Conservation (phyloP, 1,140 invertebrate species). For the Nasonia vitripennis region DNA sequence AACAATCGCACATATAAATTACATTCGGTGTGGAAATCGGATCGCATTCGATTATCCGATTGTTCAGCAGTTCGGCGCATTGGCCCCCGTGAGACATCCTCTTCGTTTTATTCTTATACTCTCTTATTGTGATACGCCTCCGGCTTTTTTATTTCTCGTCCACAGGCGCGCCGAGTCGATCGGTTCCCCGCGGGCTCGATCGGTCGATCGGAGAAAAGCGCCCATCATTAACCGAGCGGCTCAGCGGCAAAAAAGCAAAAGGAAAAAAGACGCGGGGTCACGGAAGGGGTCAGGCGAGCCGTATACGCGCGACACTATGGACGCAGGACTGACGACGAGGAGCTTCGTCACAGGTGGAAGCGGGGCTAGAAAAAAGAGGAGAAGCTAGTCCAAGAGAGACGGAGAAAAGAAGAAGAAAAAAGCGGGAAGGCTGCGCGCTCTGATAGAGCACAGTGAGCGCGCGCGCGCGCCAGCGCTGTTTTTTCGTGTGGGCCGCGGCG, state of each 20-base stretch:
- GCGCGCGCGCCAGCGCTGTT: not conserved
- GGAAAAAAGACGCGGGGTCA: not conserved
- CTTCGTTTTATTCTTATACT: not conserved
- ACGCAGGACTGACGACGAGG: not conserved
- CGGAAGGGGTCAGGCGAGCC: too few relatives aligned
- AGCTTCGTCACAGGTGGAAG: not conserved
- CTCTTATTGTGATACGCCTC: not conserved
- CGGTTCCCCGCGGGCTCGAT: too few relatives aligned
- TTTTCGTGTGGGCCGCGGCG: conserved; percentile 9
- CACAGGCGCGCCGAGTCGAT: too few relatives aligned
- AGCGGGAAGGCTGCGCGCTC: not conserved
- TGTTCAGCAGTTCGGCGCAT: conserved; percentile 12
- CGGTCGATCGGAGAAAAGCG: too few relatives aligned
- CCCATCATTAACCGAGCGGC: too few relatives aligned
- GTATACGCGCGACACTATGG: not conserved
- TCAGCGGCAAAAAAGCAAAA: not conserved
- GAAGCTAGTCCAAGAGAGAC: not conserved
- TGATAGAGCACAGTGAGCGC: not conserved
- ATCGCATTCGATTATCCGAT: conserved; percentile 18
- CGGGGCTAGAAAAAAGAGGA: not conserved
- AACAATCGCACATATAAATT: too few relatives aligned
- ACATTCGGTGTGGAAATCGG: conserved; percentile 26
- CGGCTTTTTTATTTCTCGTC: not conserved
- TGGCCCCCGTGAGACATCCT: conserved; percentile 34
- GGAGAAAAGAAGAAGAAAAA: conserved; percentile 17